A percentile compares a stretch with the other conserved stretches of the same genome.
These are phyloP conservation scores for Prietella phreatophila DNA, from an alignment of 2,113 vertebrate genomes.

Conservation along the genomic window DNA sequence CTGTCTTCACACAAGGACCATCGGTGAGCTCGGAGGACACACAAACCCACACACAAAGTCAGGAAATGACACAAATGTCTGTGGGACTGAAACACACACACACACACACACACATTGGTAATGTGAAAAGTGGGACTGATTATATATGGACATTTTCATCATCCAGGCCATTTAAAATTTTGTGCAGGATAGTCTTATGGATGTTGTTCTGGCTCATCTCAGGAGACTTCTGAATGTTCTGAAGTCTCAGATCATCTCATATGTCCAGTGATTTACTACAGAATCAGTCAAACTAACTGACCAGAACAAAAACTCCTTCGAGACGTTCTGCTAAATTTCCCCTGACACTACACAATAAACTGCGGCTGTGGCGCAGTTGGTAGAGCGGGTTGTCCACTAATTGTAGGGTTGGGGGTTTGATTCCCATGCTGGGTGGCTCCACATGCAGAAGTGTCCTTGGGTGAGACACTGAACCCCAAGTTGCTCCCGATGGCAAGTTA, in stretches of 20 bases:
- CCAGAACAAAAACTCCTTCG: neutral
- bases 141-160: neutral
- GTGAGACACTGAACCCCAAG: no score
- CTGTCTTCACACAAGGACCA: constrained; percentile 79
- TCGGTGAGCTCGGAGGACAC: constrained; percentile 70
- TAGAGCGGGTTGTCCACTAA: no score
- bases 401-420: no score
- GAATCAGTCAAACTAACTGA: neutral
- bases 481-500: no score
- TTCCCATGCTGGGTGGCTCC: no score
- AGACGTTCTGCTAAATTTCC: neutral
- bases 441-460: no score
- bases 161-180: neutral
- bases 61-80: neutral
- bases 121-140: neutral
- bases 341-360: no score
- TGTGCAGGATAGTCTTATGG: neutral
- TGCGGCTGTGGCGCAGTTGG: no score
- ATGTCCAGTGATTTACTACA: neutral
- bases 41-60: constrained; percentile 47
- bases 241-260: neutral
- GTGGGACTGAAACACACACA: neutral
- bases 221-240: neutral
- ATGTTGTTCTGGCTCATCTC: neutral
- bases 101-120: neutral